These are phyloP conservation scores for Megalops cyprinoides DNA, from an alignment of 2,797 vertebrate genomes.

Conservation along the genomic window DNA sequence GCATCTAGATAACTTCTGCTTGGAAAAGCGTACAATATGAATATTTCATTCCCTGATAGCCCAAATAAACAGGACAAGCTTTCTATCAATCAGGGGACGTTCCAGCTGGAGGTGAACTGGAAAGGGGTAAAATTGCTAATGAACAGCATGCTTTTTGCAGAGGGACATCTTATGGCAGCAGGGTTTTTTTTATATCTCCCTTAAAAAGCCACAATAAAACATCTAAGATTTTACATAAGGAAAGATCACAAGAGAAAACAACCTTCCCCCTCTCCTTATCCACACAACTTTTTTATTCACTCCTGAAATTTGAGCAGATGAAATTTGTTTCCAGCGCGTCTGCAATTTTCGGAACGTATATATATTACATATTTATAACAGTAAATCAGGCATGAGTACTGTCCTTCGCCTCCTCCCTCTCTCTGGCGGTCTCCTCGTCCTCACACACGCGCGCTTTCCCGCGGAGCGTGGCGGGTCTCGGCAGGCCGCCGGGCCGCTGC, in stretches of 20 bases:
- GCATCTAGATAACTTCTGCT: conserved; percentile 42
- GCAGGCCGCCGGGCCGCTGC: neutral
- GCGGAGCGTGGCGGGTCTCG: neutral
- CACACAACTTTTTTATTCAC: neutral
- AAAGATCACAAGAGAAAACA: neutral
- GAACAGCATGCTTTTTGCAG: conserved; percentile 23
- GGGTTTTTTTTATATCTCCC: neutral
- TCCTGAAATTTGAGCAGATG: neutral
- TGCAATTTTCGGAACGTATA: neutral
- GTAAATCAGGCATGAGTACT: conserved; percentile 1
- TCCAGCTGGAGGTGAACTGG: conserved; percentile 35
- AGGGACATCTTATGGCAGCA: neutral
- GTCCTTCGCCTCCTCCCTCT: neutral
- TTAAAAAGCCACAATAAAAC: conserved; percentile 9
- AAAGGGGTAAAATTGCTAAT: conserved; percentile 36
- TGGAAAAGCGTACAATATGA: conserved; percentile 43
- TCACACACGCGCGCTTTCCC: neutral
- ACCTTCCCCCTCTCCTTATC: neutral
- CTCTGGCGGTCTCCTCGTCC: too few species aligned
- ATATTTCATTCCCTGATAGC: conserved; percentile 47
- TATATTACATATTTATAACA: conserved; percentile 11
- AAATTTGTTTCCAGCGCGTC: neutral
- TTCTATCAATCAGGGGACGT: conserved; percentile 39
- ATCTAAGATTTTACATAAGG: neutral
- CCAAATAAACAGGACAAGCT: conserved; percentile 42